phyloP scores from a whole-genome alignment of 2,888 invertebrate genomes.

The Eupithecia inturbata region DNA sequence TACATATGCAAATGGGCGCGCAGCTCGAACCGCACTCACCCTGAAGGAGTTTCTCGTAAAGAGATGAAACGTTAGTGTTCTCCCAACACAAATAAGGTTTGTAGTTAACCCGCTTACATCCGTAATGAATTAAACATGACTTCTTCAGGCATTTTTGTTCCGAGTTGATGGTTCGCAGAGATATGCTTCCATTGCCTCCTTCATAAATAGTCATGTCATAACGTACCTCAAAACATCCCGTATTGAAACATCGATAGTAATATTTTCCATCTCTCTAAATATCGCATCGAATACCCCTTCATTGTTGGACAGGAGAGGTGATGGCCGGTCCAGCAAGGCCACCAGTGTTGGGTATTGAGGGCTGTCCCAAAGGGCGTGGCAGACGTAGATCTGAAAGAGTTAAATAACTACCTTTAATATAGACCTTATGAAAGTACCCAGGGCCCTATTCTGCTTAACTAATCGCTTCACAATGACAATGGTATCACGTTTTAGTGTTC shows the following conservation, averaged over 20 bases:
- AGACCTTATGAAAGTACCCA: not conserved
- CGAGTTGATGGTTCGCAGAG: too few relatives aligned
- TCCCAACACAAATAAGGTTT: too few relatives aligned
- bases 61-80: too few relatives aligned
- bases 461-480: not conserved
- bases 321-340: constrained; percentile 87
- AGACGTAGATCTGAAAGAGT: constrained; percentile 83
- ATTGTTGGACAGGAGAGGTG: constrained; percentile 81
- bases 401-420: not conserved
- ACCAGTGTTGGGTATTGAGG: constrained; percentile 86
- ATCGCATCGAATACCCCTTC: constrained; percentile 83
- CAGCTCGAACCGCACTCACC: too few relatives aligned
- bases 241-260: constrained; percentile 80
- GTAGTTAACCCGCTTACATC: too few relatives aligned
- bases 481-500: too few relatives aligned
- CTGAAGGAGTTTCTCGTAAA: too few relatives aligned
- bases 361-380: constrained; percentile 88
- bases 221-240: constrained; percentile 79
- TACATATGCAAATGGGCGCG: too few relatives aligned
- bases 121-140: too few relatives aligned
- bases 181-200: too few relatives aligned
- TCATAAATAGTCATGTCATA: too few relatives aligned
- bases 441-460: not conserved
- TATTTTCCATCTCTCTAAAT: constrained; percentile 80
- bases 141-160: too few relatives aligned